Percentiles rank a stretch among this genome's conserved stretches.
Conservation (phyloP, 2,797 vertebrate species). For the Parauchenoglanis ngamensis region DNA sequence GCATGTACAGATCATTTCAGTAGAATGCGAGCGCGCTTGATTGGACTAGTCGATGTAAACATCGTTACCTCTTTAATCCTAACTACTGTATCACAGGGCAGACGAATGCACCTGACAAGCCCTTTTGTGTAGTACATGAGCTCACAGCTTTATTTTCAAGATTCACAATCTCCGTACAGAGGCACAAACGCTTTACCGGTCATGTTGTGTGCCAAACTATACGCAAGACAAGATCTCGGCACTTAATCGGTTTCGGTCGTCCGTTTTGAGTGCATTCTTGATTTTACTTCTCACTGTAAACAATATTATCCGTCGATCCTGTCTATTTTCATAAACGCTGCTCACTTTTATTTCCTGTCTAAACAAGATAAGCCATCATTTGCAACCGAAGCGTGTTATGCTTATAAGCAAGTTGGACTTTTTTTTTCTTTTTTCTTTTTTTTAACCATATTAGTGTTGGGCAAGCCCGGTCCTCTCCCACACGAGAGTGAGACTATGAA, state of each 20-base stretch:
- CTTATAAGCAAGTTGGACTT: background rate
- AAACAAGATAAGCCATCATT: background rate
- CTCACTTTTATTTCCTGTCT: background rate
- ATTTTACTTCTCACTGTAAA: background rate
- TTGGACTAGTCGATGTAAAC: background rate
- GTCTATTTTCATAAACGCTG: background rate
- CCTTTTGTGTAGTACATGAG: background rate
- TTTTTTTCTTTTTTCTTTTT: background rate
- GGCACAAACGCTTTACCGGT: background rate
- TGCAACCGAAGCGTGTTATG: background rate
- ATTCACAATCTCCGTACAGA: background rate
- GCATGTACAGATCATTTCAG: background rate
- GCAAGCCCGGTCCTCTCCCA: conserved; percentile 4
- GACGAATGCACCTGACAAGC: background rate
- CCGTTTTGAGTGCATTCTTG: no score
- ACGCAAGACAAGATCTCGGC: background rate
- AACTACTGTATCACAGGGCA: background rate
- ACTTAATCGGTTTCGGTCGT: background rate
- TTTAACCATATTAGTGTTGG: background rate
- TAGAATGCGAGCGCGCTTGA: background rate
- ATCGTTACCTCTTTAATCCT: background rate
- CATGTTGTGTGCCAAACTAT: no score
- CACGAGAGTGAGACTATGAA: background rate
- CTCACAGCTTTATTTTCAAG: background rate
- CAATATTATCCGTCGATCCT: background rate